Conservation (phyloP, 2,888 invertebrate species). For the Drosophila ustulata region DNA sequence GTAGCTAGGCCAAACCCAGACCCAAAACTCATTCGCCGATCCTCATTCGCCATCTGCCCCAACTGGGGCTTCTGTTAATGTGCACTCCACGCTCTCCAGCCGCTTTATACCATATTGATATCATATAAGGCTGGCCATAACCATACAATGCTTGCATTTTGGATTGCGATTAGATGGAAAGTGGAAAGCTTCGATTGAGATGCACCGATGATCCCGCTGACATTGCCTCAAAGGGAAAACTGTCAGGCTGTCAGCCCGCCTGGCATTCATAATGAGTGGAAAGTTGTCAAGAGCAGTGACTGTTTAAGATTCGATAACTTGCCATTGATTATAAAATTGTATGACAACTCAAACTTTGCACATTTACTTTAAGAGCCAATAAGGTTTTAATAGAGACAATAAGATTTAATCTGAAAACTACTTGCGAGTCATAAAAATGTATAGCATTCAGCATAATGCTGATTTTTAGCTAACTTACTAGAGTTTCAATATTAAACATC, state of each 20-base stretch:
- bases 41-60: constrained; percentile 9
- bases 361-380: too few relatives aligned
- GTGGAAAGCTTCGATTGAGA: constrained; percentile 49
- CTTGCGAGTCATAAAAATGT: neutral
- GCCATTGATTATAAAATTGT: constrained; percentile 1
- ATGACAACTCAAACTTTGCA: neutral
- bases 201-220: constrained; percentile 64
- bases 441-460: too few relatives aligned
- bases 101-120: constrained; percentile 47
- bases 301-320: constrained; percentile 26
- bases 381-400: neutral
- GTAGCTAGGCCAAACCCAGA: constrained; percentile 46
- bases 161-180: constrained; percentile 51
- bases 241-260: constrained; percentile 30
- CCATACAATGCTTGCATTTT: constrained; percentile 29
- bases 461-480: too few relatives aligned
- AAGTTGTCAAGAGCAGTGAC: constrained; percentile 46
- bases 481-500: too few relatives aligned
- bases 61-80: constrained; percentile 42
- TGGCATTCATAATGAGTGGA: constrained; percentile 78
- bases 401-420: neutral
- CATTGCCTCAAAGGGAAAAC: constrained; percentile 36
- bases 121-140: constrained; percentile 56
- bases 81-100: constrained; percentile 37
- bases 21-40: constrained; percentile 12